phyloP scores from a whole-genome alignment of 2,888 invertebrate species.

The Petrophora chlorosata region DNA sequence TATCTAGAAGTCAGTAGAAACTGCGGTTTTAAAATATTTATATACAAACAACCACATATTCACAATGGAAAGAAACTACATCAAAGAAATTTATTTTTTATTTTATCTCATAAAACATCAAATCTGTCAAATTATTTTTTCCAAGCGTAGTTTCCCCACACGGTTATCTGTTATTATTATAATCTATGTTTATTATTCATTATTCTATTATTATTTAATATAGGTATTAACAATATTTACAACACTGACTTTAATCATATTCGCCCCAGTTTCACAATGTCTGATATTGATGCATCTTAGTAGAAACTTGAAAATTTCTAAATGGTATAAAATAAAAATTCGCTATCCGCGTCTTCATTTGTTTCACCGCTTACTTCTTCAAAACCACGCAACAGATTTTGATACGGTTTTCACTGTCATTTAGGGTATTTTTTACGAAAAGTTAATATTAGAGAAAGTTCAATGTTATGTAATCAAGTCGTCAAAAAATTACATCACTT shows the following conservation, averaged over 20 bases:
- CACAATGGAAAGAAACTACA: slow-evolving; percentile 78
- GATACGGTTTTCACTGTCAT: too few relatives aligned
- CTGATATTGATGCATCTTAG: not conserved
- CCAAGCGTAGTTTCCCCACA: slow-evolving; percentile 84
- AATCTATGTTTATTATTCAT: slow-evolving; percentile 28
- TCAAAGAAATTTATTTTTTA: slow-evolving; percentile 64
- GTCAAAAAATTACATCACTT: too few relatives aligned
- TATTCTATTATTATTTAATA: slow-evolving; percentile 10
- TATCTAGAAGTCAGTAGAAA: slow-evolving; percentile 13
- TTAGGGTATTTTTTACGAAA: too few relatives aligned
- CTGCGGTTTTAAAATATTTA: slow-evolving; percentile 39
- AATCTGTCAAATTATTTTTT: slow-evolving; percentile 75
- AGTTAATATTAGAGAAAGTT: too few relatives aligned
- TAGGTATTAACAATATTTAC: slow-evolving; percentile 64
- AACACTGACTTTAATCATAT: slow-evolving; percentile 48
- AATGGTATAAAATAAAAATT: too few relatives aligned
- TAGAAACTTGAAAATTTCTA: too few relatives aligned
- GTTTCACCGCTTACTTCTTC: too few relatives aligned
- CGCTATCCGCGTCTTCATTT: too few relatives aligned
- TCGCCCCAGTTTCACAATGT: slow-evolving; percentile 9
- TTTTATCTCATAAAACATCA: slow-evolving; percentile 69
- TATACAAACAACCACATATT: slow-evolving; percentile 56
- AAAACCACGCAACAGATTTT: too few relatives aligned
- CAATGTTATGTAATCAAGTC: too few relatives aligned
- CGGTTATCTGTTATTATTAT: slow-evolving; percentile 64